phyloP scores from a whole-genome alignment of 2,797 vertebrate genomes.

The Acanthornis magna region DNA sequence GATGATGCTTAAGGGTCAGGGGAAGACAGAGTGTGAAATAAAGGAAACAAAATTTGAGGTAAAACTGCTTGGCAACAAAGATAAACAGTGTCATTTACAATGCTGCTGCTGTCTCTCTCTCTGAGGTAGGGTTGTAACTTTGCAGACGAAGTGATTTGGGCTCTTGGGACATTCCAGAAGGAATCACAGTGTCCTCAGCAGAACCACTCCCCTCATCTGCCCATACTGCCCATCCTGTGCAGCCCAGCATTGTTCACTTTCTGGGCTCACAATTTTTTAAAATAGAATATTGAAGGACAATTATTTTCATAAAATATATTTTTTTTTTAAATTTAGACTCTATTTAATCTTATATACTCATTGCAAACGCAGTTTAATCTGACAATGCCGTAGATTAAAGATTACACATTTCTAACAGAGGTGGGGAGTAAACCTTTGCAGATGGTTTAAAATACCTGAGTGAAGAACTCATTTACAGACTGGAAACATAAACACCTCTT shows the following conservation, averaged over 20 bases:
- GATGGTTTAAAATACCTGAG: neutral
- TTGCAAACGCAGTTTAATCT: neutral
- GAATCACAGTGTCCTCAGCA: neutral
- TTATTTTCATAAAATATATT: neutral
- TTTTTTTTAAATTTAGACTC: no score
- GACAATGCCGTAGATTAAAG: neutral
- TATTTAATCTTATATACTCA: neutral
- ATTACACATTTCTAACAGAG: neutral
- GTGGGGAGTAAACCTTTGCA: neutral
- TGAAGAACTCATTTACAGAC: neutral
- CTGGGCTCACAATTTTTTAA: neutral
- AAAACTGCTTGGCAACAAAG: neutral
- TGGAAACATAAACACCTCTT: neutral
- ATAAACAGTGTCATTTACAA: neutral
- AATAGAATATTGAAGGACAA: neutral
- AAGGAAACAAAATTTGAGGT: neutral
- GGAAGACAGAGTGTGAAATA: neutral
- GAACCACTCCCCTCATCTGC: neutral
- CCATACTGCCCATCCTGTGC: neutral
- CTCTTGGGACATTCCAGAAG: neutral
- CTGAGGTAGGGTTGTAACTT: neutral
- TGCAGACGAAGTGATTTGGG: neutral
- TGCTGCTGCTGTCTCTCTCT: neutral
- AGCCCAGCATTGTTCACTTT: neutral
- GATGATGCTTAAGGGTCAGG: neutral